phyloP scores from a whole-genome alignment of 2,797 vertebrate genomes.

The Pseudochaenichthys georgianus region DNA sequence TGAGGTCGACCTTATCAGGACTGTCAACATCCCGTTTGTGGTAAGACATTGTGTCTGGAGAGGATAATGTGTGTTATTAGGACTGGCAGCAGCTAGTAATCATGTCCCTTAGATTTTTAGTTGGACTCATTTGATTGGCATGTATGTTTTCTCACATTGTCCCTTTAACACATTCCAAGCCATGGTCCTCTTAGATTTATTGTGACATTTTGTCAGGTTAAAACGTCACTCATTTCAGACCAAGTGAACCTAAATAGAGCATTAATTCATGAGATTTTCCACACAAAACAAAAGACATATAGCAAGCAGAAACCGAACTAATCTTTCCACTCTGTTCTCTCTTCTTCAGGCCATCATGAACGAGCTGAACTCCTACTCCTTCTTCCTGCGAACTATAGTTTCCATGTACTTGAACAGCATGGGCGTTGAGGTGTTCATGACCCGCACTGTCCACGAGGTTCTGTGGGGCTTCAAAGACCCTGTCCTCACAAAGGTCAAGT shows the following conservation, averaged over 20 bases:
- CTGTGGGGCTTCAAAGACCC: slow-evolving; percentile 89
- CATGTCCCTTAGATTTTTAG: not conserved
- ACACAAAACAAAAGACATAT: not conserved
- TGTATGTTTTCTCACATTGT: not conserved
- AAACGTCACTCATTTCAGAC: no score
- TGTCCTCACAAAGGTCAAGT: slow-evolving; percentile 78
- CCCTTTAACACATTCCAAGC: not conserved
- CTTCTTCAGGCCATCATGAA: slow-evolving; percentile 81
- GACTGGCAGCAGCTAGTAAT: not conserved
- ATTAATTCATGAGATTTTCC: not conserved
- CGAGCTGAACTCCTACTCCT: slow-evolving; percentile 82
- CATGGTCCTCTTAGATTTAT: slow-evolving; percentile 27
- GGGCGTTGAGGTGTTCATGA: slow-evolving; percentile 80
- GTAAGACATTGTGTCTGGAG: slow-evolving; percentile 69
- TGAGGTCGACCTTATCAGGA: slow-evolving; percentile 79
- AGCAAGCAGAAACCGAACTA: not conserved
- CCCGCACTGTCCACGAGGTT: slow-evolving; percentile 83
- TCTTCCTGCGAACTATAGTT: slow-evolving; percentile 68
- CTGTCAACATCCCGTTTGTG: slow-evolving; percentile 86
- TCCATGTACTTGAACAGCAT: slow-evolving; percentile 77
- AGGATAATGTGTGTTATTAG: slow-evolving; percentile 21
- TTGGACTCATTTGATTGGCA: slow-evolving; percentile 9
- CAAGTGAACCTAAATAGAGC: not conserved
- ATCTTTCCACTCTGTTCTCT: not conserved
- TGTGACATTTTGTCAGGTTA: slow-evolving; percentile 29